A percentile compares a stretch with the other conserved stretches of the same genome.
These are phyloP conservation scores for Parnassius mnemosyne DNA, from an alignment of 2,888 invertebrate species.

Conservation along the genomic window DNA sequence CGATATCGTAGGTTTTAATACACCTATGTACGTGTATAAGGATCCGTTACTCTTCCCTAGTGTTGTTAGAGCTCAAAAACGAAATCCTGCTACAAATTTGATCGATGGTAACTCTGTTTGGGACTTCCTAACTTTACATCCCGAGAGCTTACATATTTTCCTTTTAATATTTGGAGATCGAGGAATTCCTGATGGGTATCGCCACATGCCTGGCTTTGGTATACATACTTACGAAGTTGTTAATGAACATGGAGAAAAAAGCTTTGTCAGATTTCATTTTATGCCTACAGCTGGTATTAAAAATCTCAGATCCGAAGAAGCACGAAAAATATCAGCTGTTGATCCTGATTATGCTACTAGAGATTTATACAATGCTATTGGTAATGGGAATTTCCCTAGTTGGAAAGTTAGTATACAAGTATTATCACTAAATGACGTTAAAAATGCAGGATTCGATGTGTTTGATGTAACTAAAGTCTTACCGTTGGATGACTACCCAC, in stretches of 20 bases:
- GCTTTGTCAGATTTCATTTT: constrained; percentile 93
- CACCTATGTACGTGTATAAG: constrained; percentile 92
- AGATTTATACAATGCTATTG: constrained; percentile 93
- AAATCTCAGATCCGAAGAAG: constrained; percentile 84
- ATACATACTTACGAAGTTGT: constrained; percentile 94
- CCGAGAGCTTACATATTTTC: constrained; percentile 91
- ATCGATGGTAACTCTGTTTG: constrained; percentile 94
- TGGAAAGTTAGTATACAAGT: constrained; percentile 91
- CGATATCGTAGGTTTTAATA: constrained; percentile 94
- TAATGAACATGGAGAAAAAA: constrained; percentile 83
- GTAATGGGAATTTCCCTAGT: constrained; percentile 83
- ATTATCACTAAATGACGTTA: constrained; percentile 90
- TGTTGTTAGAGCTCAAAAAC: constrained; percentile 95
- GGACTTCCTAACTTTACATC: constrained; percentile 92
- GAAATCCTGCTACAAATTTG: constrained; percentile 92
- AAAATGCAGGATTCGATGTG: constrained; percentile 88
- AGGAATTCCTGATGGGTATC: constrained; percentile 93
- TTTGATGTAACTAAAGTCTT: constrained; percentile 95
- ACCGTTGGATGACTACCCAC: constrained; percentile 87
- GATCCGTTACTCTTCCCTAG: constrained; percentile 93
- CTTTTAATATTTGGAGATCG: constrained; percentile 91
- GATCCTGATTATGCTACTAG: constrained; percentile 93
- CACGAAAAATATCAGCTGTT: constrained; percentile 64
- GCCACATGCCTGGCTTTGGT: constrained; percentile 96
- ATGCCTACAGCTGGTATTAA: constrained; percentile 93